phyloP scores from a whole-genome alignment of 2,888 invertebrate genomes.

The Eupsilia transversa region DNA sequence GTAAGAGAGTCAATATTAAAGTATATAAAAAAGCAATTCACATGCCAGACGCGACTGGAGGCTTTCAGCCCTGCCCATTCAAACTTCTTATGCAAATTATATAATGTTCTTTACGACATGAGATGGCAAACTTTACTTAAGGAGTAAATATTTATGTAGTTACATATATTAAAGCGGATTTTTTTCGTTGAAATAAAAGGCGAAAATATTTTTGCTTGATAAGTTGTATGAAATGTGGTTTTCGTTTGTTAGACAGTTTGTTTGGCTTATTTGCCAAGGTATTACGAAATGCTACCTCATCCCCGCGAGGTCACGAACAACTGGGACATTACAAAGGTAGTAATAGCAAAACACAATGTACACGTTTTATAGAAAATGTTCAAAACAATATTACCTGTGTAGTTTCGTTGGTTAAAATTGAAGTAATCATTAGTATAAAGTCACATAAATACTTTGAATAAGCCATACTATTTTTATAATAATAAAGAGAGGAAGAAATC shows the following conservation, averaged over 20 bases:
- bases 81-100: conserved; percentile 90
- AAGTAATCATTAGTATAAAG: neutral
- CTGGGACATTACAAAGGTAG: neutral
- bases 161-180: conserved; percentile 71
- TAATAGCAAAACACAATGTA: neutral
- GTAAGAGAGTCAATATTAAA: conserved; percentile 80
- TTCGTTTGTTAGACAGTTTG: conserved; percentile 18
- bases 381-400: neutral
- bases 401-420: neutral
- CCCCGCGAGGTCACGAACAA: neutral
- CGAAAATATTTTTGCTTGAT: conserved; percentile 39
- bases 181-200: conserved; percentile 60
- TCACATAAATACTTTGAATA: neutral
- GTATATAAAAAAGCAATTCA: conserved; percentile 86
- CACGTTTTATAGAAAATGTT: neutral
- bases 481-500: neutral
- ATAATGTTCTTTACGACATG: conserved; percentile 89
- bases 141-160: conserved; percentile 85
- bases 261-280: neutral
- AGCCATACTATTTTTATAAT: neutral
- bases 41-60: conserved; percentile 86
- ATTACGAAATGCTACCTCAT: neutral
- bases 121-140: conserved; percentile 88
- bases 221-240: conserved; percentile 29
- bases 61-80: conserved; percentile 88